phyloP scores from a whole-genome alignment of 2,113 vertebrate species.

The Dipodomys ordii region DNA sequence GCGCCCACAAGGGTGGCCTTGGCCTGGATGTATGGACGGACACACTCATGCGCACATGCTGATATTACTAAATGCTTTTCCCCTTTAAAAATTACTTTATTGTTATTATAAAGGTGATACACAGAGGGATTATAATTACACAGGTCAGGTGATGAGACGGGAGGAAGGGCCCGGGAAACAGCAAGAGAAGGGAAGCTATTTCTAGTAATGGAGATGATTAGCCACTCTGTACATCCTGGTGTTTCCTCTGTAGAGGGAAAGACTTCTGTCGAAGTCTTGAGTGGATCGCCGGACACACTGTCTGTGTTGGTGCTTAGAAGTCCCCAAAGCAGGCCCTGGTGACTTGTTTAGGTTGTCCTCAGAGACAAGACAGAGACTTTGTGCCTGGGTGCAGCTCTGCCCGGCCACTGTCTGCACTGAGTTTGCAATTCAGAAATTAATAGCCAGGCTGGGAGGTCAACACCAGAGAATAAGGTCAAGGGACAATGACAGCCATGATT shows the following conservation, averaged over 20 bases:
- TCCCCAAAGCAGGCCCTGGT: neutral
- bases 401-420: neutral
- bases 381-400: neutral
- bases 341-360: neutral
- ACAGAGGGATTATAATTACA: too few relatives aligned
- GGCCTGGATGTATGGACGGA: neutral
- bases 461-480: neutral
- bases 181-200: too few relatives aligned
- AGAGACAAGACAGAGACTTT: neutral
- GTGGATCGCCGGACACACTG: neutral
- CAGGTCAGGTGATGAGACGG: too few relatives aligned
- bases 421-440: neutral
- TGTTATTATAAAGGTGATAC: too few relatives aligned
- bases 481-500: neutral
- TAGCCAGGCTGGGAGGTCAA: neutral
- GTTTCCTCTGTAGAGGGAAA: too few relatives aligned
- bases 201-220: too few relatives aligned
- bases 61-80: neutral
- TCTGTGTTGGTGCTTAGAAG: neutral
- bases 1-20: neutral
- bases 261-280: too few relatives aligned
- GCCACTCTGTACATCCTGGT: too few relatives aligned
- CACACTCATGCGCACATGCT: too few relatives aligned
- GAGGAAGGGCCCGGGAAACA: too few relatives aligned
- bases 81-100: neutral